Evolutionary conservation across 2,113 vertebrate species (phyloP).

Genomic region (Ceuthmochares aereus): DNA sequence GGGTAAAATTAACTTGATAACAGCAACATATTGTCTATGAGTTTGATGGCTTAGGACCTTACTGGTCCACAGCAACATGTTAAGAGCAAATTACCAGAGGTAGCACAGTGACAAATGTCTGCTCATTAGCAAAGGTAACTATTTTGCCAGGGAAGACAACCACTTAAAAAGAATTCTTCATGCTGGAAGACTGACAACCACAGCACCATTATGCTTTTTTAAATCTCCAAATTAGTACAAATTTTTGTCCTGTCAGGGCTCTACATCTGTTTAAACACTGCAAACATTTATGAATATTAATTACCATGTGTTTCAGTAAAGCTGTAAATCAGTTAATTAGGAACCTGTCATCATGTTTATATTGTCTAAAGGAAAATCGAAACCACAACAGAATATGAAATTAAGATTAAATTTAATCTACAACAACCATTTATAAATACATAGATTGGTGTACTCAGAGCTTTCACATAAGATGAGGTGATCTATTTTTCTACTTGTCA

Average conservation of each 20-base stretch:
- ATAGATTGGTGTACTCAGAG: background rate
- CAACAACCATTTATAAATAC: background rate
- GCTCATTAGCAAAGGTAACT: background rate
- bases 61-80: background rate
- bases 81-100: background rate
- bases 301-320: conserved; percentile 71
- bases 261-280: conserved; percentile 56
- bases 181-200: background rate
- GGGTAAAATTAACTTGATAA: background rate
- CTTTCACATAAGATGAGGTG: background rate
- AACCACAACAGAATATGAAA: conserved; percentile 60
- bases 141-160: background rate
- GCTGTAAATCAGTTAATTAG: conserved; percentile 75
- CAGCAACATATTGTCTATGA: background rate
- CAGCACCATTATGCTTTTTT: background rate
- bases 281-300: conserved; percentile 75
- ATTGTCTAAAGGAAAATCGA: conserved; percentile 67
- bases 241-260: conserved; percentile 41
- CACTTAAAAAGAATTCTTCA: background rate
- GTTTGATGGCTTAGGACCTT: background rate
- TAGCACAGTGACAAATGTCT: background rate
- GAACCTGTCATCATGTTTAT: conserved; percentile 71
- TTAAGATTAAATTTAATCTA: conserved; percentile 48
- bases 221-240: conserved; percentile 23
- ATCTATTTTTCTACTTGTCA: background rate